phyloP scores from a whole-genome alignment of 2,888 invertebrate genomes.

The Athalia circularis region DNA sequence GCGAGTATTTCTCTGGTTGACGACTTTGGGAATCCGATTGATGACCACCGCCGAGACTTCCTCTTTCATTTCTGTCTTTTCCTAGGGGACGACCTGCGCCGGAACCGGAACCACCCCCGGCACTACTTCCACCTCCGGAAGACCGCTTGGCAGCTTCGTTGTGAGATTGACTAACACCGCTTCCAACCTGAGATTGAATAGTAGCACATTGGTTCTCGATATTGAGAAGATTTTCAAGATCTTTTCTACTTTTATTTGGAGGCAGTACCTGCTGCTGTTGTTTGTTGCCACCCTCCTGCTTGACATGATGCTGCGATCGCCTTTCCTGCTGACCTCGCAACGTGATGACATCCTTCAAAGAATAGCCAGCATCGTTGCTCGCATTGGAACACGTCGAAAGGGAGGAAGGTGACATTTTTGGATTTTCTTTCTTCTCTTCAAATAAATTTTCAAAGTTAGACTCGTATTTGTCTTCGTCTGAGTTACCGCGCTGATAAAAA shows the following conservation, averaged over 20 bases:
- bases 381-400: conserved; percentile 78
- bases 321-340: conserved; percentile 73
- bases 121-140: conserved; percentile 48
- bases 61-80: conserved; percentile 63
- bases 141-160: conserved; percentile 60
- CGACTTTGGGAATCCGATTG: conserved; percentile 57
- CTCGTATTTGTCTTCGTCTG: conserved; percentile 81
- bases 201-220: conserved; percentile 75
- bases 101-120: conserved; percentile 37
- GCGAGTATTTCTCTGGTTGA: conserved; percentile 75
- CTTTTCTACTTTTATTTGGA: conserved; percentile 60
- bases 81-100: conserved; percentile 43
- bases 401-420: conserved; percentile 81
- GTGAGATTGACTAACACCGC: conserved; percentile 50
- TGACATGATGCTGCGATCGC: conserved; percentile 60
- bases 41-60: conserved; percentile 49
- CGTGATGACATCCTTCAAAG: conserved; percentile 81
- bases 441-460: conserved; percentile 90
- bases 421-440: conserved; percentile 85
- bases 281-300: conserved; percentile 64
- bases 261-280: conserved; percentile 59
- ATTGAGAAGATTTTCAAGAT: conserved; percentile 73
- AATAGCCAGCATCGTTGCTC: conserved; percentile 78
- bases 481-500: conserved; percentile 78
- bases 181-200: conserved; percentile 73